Conservation (phyloP, 2,113 vertebrate species). For the Diphyllodes magnificus region DNA sequence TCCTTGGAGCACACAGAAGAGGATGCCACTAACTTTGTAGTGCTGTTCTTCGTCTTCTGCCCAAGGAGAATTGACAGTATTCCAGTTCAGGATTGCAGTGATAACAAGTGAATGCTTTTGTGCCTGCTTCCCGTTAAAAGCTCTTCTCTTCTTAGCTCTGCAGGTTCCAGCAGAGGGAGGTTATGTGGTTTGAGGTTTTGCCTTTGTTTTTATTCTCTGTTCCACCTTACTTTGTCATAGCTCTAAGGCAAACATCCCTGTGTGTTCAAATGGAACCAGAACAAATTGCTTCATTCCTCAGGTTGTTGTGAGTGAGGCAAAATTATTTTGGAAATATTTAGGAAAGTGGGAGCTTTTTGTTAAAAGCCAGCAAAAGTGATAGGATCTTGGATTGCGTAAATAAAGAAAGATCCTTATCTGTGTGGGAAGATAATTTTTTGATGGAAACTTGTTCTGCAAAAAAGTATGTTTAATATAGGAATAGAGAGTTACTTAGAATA, state of each 20-base stretch:
- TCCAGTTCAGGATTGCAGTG: neutral
- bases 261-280: conserved; percentile 6
- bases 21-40: neutral
- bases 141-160: neutral
- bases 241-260: neutral
- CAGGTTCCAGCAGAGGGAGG: neutral
- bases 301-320: neutral
- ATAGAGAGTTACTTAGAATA: neutral
- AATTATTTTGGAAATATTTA: neutral
- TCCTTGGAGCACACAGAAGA: neutral
- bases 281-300: neutral
- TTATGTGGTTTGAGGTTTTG: neutral
- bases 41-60: neutral
- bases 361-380: neutral
- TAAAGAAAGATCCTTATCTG: neutral
- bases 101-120: neutral
- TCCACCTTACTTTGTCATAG: neutral
- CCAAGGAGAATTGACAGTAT: neutral
- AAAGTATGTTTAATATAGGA: neutral
- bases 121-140: neutral
- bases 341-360: neutral
- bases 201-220: neutral
- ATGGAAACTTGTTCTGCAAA: neutral
- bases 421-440: neutral
- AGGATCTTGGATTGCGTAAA: neutral